Evolutionary conservation across 2,797 vertebrate genomes (phyloP).

Genomic region (Neostethus bicornis): DNA sequence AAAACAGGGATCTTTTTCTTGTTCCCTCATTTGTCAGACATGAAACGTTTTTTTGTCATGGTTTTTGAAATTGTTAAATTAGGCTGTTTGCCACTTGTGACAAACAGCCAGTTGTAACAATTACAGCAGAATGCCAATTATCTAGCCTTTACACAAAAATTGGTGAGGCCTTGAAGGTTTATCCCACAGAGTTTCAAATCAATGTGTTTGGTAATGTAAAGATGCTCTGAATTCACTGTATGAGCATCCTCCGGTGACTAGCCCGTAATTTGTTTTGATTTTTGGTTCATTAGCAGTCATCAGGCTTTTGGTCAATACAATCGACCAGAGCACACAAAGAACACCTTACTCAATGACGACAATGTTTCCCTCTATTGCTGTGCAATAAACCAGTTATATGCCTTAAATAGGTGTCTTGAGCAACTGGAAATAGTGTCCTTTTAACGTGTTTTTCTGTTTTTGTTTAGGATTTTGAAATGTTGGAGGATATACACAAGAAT

Average conservation of each 20-base stretch:
- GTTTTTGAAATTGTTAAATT: conserved; percentile 46
- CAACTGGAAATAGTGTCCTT: background rate
- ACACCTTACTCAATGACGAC: conserved; percentile 40
- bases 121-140: conserved; percentile 55
- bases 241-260: conserved; percentile 39
- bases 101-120: conserved; percentile 39
- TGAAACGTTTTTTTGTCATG: conserved; percentile 43
- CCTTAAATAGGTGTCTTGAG: conserved; percentile 2
- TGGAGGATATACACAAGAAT: too few relatives aligned
- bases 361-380: conserved; percentile 39
- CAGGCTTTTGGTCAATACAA: conserved; percentile 42
- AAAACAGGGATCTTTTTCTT: conserved; percentile 29
- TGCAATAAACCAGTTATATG: conserved; percentile 15
- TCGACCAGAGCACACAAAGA: conserved; percentile 34
- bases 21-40: conserved; percentile 44
- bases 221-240: conserved; percentile 47
- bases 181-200: conserved; percentile 49
- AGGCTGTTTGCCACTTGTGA: conserved; percentile 42
- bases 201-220: conserved; percentile 30
- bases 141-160: conserved; percentile 31
- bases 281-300: conserved; percentile 61
- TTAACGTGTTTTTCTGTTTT: too few relatives aligned
- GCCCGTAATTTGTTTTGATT: conserved; percentile 63
- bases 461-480: too few relatives aligned
- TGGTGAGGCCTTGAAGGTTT: conserved; percentile 55